A percentile compares a stretch with the other conserved stretches of the same genome.
These are phyloP conservation scores for Cyprinodon variegatus DNA, from an alignment of 2,113 vertebrate genomes.

Conservation along the genomic window DNA sequence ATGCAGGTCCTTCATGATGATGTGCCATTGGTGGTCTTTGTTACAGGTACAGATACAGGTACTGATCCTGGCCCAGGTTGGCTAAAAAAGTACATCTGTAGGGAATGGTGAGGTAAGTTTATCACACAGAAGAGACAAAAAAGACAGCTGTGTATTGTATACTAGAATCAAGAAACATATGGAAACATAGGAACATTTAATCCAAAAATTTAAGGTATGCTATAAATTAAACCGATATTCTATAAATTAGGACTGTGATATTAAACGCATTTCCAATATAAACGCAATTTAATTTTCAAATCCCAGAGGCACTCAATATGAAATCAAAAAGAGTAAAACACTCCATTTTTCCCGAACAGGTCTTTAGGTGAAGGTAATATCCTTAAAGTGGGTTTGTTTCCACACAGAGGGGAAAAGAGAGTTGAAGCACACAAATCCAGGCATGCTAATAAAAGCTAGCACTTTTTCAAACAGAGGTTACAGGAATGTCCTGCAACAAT, in stretches of 20 bases:
- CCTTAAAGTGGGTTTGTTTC: too few species aligned
- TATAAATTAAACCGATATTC: not conserved
- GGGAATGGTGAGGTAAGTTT: not conserved
- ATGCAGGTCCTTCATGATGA: conserved; percentile 53
- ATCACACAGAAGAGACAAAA: not conserved
- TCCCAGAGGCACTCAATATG: too few species aligned
- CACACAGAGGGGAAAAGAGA: too few species aligned
- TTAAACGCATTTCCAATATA: too few species aligned
- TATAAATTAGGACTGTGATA: not conserved
- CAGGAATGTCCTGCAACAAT: too few species aligned
- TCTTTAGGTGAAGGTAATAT: too few species aligned
- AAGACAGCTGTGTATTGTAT: not conserved
- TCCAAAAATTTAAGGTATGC: not conserved
- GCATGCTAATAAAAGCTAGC: too few species aligned
- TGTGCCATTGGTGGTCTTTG: conserved; percentile 32
- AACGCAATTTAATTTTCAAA: too few species aligned
- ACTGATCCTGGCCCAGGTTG: conserved; percentile 60
- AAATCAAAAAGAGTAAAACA: too few species aligned
- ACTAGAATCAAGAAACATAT: conserved; percentile 3
- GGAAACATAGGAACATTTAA: conserved; percentile 1
- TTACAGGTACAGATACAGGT: conserved; percentile 26
- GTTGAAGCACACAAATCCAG: too few species aligned
- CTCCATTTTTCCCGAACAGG: too few species aligned
- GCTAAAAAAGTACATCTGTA: conserved; percentile 92
- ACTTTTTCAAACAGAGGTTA: too few species aligned